Conservation (phyloP, 2,888 invertebrate species). For the Clistopyga incitator region DNA sequence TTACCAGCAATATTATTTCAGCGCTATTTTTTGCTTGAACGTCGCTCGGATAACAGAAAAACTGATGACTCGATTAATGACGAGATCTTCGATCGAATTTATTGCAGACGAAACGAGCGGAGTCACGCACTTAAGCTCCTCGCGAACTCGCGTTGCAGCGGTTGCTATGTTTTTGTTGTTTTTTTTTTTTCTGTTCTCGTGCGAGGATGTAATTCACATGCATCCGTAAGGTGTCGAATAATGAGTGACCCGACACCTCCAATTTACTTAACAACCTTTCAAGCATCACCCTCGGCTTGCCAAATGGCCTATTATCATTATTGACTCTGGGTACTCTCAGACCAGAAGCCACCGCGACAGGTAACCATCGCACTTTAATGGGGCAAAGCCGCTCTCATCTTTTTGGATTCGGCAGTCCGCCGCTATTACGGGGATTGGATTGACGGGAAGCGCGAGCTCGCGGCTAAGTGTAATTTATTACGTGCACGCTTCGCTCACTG, state of each 20-base stretch:
- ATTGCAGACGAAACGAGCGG: slow-evolving; percentile 4
- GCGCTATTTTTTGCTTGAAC: neutral
- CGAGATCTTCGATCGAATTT: slow-evolving; percentile 31
- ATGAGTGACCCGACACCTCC: slow-evolving; percentile 67
- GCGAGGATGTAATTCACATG: slow-evolving; percentile 13
- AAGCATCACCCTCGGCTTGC: slow-evolving; percentile 54
- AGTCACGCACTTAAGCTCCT: slow-evolving; percentile 36
- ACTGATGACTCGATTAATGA: slow-evolving; percentile 16
- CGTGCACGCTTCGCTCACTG: slow-evolving; percentile 58
- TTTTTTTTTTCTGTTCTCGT: slow-evolving; percentile 7
- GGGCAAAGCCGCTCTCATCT: slow-evolving; percentile 40
- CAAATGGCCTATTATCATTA: slow-evolving; percentile 75
- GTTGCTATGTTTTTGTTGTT: too few species aligned
- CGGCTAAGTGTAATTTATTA: slow-evolving; percentile 69
- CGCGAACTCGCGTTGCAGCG: slow-evolving; percentile 36
- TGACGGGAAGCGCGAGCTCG: slow-evolving; percentile 61
- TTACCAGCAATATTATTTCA: neutral
- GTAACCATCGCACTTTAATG: slow-evolving; percentile 58
- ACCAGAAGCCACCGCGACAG: slow-evolving; percentile 36
- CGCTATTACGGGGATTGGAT: slow-evolving; percentile 74
- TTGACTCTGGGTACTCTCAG: slow-evolving; percentile 65
- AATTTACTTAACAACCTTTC: slow-evolving; percentile 74
- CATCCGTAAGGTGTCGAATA: slow-evolving; percentile 53
- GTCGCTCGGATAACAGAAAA: neutral
- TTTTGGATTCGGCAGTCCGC: slow-evolving; percentile 43